Conservation (phyloP, 2,113 vertebrate species). For the Lasiurus borealis region DNA sequence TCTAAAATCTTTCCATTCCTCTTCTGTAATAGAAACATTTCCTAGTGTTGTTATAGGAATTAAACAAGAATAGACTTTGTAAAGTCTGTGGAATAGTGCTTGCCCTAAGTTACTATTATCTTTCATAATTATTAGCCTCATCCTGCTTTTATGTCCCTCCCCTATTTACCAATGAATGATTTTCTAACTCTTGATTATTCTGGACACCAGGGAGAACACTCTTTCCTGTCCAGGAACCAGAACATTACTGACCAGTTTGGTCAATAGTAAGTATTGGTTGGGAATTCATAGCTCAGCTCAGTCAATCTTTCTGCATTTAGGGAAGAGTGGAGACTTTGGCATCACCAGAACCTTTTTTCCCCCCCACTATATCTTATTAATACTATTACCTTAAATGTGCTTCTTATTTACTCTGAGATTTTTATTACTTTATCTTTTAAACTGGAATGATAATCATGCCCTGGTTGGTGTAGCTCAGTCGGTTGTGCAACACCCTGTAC, state of each 20-base stretch:
- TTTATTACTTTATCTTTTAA: constrained; percentile 27
- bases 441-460: not conserved
- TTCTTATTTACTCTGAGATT: not conserved
- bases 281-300: not conserved
- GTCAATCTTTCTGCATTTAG: not conserved
- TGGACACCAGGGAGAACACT: not conserved
- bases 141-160: not conserved
- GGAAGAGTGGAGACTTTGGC: not conserved
- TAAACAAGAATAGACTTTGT: constrained; percentile 8
- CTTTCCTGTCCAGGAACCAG: not conserved
- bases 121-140: not conserved
- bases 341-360: not conserved
- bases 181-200: constrained; percentile 38
- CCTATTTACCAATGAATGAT: not conserved
- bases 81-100: not conserved
- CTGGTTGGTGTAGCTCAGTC: too few species aligned
- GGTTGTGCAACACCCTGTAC: too few species aligned
- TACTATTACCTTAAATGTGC: not conserved
- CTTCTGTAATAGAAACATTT: not conserved
- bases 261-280: not conserved
- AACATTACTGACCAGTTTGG: not conserved
- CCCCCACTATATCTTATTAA: constrained; percentile 2
- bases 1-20: not conserved
- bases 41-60: constrained; percentile 13
- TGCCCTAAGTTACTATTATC: not conserved